Percentiles rank a stretch among this genome's conserved stretches.
Conservation (phyloP, 2,888 invertebrate species). For the Diarsia rubi region DNA sequence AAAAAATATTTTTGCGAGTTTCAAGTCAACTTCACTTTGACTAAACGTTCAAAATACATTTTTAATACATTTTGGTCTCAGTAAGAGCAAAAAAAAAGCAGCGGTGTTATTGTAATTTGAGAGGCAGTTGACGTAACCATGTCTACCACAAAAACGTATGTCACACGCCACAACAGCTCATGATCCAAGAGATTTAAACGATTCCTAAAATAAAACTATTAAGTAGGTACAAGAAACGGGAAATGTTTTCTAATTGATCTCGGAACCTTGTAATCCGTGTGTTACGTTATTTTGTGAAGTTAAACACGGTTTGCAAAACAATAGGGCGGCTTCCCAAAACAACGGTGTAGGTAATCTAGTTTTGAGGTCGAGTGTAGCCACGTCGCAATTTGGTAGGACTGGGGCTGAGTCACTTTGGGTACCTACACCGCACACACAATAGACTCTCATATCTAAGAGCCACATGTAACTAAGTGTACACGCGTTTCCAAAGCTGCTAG, state of each 20-base stretch:
- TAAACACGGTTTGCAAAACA: slow-evolving; percentile 69
- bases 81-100: slow-evolving; percentile 15
- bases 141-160: slow-evolving; percentile 56
- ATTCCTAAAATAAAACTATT: slow-evolving; percentile 47
- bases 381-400: slow-evolving; percentile 64
- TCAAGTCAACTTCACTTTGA: neutral
- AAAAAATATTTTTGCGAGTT: slow-evolving; percentile 8
- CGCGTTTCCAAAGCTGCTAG: slow-evolving; percentile 61
- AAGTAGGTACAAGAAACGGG: slow-evolving; percentile 27
- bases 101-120: slow-evolving; percentile 40
- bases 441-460: slow-evolving; percentile 59
- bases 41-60: slow-evolving; percentile 12
- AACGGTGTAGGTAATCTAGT: slow-evolving; percentile 70
- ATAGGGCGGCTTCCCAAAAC: slow-evolving; percentile 68
- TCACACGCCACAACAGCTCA: slow-evolving; percentile 62
- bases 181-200: slow-evolving; percentile 41
- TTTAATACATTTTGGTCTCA: slow-evolving; percentile 21
- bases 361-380: slow-evolving; percentile 63
- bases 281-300: slow-evolving; percentile 53
- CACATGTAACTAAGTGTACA: slow-evolving; percentile 68
- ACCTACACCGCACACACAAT: slow-evolving; percentile 64
- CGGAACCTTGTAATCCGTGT: slow-evolving; percentile 45
- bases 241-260: slow-evolving; percentile 58
- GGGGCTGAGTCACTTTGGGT: slow-evolving; percentile 71
- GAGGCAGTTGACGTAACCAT: slow-evolving; percentile 51